Evolutionary conservation across 2,797 vertebrate species (phyloP), one percentile per base, ranked within the genome.

Genomic region (Urophycis tenuis): DNA sequence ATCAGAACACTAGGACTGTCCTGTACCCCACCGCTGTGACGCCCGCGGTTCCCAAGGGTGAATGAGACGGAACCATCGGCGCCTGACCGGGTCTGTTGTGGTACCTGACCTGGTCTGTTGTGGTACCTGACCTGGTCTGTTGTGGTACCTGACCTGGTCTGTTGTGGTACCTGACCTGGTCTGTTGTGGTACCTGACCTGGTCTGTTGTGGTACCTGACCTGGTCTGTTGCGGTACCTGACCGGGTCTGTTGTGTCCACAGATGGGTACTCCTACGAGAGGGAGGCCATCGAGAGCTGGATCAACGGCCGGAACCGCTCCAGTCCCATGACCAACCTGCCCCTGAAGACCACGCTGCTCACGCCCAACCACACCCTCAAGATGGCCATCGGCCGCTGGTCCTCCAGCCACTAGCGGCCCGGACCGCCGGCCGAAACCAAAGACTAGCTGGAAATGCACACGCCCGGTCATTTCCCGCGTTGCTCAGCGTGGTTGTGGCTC

Each of bases 241-340:
- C 39, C 7, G 15, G 5, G 15, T 60, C 22, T 25, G 67, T 80
- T 73, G 71, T 22, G 53, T 77, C 72, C 86, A 85, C 84, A 99
- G 98, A 99, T 85, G 97, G 97, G 29, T 99, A 95, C 85, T 99
- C 97, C 0, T 99, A 98, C 71, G 97, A 99, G 90, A 95, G 93
- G 76, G 94, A 94, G 75, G 97, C 96, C 45, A 95, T 99, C 25
- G 94, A 96, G 85, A 94, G 91, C 11, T 99, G 97, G 98, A 93
- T 99, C 87, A 90, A 85, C 88, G 95, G 81, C 0, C 96, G 95
- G 87, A 96, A 94, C 85, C 94, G 93, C 6, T 94, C 95, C 6
- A 99, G 97, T 81, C 98, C 98, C 30, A 99, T 99, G 98, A 99
- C 97, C 1, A 99, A 99, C 84, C 94, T 98, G 34, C 93, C 94